Conservation (phyloP, 2,888 invertebrate genomes). For the Eupithecia abbreviata region DNA sequence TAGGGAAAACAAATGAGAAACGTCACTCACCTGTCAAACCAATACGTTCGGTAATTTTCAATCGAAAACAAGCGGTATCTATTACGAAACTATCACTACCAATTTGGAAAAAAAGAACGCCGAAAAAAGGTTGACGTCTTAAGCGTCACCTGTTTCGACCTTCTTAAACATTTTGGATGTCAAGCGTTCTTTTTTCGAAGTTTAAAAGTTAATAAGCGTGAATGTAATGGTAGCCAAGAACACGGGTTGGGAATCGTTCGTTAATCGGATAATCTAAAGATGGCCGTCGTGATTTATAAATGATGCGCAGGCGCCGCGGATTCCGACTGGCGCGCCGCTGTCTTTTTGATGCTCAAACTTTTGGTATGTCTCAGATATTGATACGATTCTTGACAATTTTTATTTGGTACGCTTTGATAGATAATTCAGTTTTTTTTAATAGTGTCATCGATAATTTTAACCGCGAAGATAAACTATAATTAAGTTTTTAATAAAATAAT, state of each 20-base stretch:
- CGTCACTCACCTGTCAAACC: slow-evolving; percentile 60
- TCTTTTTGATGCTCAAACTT: slow-evolving; percentile 63
- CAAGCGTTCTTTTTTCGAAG: slow-evolving; percentile 32
- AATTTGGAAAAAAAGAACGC: slow-evolving; percentile 50
- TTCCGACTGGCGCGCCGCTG: slow-evolving; percentile 54
- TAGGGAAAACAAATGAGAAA: slow-evolving; percentile 50
- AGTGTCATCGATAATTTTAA: background rate
- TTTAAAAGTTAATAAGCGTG: slow-evolving; percentile 62
- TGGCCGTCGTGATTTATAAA: slow-evolving; percentile 73
- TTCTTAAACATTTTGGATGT: slow-evolving; percentile 31
- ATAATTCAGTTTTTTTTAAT: background rate
- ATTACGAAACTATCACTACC: slow-evolving; percentile 62
- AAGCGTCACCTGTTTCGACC: slow-evolving; percentile 45
- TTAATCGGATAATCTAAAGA: slow-evolving; percentile 77
- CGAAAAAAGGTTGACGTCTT: slow-evolving; percentile 52
- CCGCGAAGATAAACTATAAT: too few species aligned
- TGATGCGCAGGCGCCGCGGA: slow-evolving; percentile 71
- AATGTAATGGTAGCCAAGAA: slow-evolving; percentile 65
- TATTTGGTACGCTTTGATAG: background rate
- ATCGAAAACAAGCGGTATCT: slow-evolving; percentile 56
- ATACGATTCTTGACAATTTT: background rate
- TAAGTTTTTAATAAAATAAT: too few species aligned
- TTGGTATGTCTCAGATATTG: slow-evolving; percentile 22
- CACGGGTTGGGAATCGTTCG: slow-evolving; percentile 59
- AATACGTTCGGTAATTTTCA: slow-evolving; percentile 45